Base-by-base conservation (phyloP, 2,113 vertebrate species). In the Microcebus jonahi region DNA sequence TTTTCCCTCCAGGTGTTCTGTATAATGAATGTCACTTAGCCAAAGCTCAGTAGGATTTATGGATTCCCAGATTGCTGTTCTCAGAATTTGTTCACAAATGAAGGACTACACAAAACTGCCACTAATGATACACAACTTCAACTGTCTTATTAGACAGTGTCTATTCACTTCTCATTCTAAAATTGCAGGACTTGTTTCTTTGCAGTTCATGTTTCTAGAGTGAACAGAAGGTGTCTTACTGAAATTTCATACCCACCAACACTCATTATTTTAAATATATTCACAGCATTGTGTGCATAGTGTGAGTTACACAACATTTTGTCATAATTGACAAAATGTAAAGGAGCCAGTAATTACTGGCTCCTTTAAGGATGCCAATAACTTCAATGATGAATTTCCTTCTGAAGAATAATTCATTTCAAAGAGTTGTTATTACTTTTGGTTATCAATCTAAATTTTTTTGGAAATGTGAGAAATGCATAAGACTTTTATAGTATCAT, bases 1-100 rank as follows among this genome's bases (percentile, higher is more conserved):
- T 94, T 88, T 97, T 97, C 94, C 95, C 96, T 94, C 79, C 81
- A 97, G 98, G 98, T 97, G 96, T 98, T 97, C 97, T 97, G 85
- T 90, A 65, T 97, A 97, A 98, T 97, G 93, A 98, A 97, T 92
- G 90, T 92, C 97, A 96, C 80, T 95, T 98, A 94, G 88, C 61
- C 36, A 65, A 88, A 55, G 21, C 55, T 95, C 93, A 85, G 88
- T 91, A 94, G 90, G 90, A 97, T 97, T 97, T 97, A 97, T 97
- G 76, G 81, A 90, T 97, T 96, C 42, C 53, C 80, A 97, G 50
- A 92, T 53, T 97, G 67, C 84, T 80, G 1, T 70, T 96, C 77
- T 96, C 73, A 86, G 75, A 96, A 96, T 97, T 88, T 88, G 36
- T 45, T 97, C 70, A 25, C 76, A 29, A 34, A 65, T 92, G 95